These are phyloP conservation scores for Schlechtendalia chinensis DNA, from an alignment of 1,140 invertebrate genomes.

Conservation along the genomic window DNA sequence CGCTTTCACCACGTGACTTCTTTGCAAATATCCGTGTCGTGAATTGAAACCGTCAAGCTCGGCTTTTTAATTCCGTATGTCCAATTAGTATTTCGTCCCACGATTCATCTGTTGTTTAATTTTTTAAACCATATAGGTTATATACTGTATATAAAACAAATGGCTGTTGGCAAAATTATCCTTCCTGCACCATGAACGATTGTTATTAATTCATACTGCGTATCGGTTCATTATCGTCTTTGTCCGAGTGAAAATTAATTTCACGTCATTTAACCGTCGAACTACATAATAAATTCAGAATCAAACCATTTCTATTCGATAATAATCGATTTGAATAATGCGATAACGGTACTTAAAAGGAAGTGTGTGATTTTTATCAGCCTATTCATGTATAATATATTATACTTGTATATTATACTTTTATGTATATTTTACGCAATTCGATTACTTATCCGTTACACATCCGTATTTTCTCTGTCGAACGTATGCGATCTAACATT, in stretches of 20 bases:
- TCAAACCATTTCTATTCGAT: not conserved
- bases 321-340: not conserved
- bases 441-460: no score
- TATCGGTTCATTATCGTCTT: not conserved
- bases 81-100: slow-evolving; percentile 35
- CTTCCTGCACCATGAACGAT: not conserved
- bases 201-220: not conserved
- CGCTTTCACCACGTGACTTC: slow-evolving; percentile 46
- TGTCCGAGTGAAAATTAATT: not conserved
- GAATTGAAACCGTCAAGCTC: slow-evolving; percentile 16
- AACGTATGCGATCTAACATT: not conserved
- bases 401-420: no score
- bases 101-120: not conserved
- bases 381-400: no score
- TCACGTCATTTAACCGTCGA: not conserved
- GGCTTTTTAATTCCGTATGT: not conserved
- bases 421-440: no score
- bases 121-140: not conserved
- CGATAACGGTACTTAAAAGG: not conserved
- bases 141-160: not conserved
- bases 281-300: not conserved
- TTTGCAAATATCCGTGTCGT: slow-evolving; percentile 21
- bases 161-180: not conserved
- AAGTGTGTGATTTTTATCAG: no score
- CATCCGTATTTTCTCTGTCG: not conserved